Evolutionary conservation across 2,797 vertebrate species (phyloP).

Genomic region (Myoxocephalus aenaeus): DNA sequence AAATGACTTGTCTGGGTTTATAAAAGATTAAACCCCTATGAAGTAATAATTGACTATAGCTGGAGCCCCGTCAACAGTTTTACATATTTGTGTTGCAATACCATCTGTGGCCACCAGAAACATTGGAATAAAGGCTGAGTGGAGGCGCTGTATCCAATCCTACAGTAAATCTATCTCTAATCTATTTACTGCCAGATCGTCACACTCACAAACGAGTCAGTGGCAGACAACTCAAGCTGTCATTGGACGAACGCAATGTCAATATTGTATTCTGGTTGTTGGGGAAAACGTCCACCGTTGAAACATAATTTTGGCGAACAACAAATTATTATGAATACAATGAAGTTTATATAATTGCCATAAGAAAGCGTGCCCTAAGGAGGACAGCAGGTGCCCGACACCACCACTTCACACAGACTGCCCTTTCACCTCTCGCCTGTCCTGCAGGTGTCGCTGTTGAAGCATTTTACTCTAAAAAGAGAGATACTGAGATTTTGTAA

Average conservation of each 20-base stretch:
- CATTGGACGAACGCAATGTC: neutral
- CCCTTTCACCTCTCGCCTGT: neutral
- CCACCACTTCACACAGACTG: neutral
- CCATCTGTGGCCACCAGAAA: neutral
- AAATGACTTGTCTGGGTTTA: neutral
- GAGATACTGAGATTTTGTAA: neutral
- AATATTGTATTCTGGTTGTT: neutral
- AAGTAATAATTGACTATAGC: neutral
- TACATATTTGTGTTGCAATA: neutral
- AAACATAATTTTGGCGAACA: neutral
- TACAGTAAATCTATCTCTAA: neutral
- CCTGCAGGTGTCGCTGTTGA: neutral
- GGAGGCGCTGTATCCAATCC: neutral
- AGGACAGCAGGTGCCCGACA: neutral
- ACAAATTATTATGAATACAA: neutral
- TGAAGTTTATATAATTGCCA: neutral
- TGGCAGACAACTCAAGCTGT: neutral
- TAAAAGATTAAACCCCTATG: neutral
- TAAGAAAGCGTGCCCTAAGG: neutral
- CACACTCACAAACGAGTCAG: neutral
- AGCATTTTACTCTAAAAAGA: neutral
- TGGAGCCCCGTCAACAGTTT: neutral
- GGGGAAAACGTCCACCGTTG: neutral
- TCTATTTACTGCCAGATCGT: neutral
- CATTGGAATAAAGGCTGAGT: neutral